Evolutionary conservation across 1,140 invertebrate genomes (phyloP).

Genomic region (Doryteuthis pealeii): DNA sequence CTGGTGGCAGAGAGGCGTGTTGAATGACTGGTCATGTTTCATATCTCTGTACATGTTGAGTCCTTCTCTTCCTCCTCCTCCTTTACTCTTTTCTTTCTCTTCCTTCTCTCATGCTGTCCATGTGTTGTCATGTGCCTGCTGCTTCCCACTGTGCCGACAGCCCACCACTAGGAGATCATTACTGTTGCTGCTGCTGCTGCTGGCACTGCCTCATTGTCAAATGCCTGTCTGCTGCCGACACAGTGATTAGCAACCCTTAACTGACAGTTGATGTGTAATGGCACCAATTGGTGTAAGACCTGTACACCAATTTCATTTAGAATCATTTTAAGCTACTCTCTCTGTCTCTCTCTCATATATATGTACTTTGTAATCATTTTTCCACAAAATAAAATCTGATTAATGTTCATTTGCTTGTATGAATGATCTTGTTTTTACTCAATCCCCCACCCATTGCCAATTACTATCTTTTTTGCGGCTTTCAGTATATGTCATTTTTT

Average conservation of each 20-base stretch:
- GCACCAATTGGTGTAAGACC: background rate
- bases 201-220: background rate
- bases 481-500: no score
- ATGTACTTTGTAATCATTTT: slow-evolving; percentile 4
- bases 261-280: background rate
- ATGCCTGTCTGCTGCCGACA: background rate
- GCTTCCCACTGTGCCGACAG: background rate
- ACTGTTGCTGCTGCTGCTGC: background rate
- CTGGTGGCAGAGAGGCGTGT: slow-evolving; percentile 67
- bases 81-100: background rate
- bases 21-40: slow-evolving; percentile 13
- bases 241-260: background rate
- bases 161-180: background rate
- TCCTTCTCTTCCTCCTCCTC: slow-evolving; percentile 21
- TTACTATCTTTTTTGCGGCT: no score
- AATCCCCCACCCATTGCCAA: background rate
- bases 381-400: slow-evolving; percentile 11
- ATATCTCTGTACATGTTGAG: slow-evolving; percentile 30
- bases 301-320: background rate
- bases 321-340: slow-evolving; percentile 4
- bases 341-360: background rate
- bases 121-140: no score
- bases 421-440: slow-evolving; percentile 5
- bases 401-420: background rate
- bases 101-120: no score